Evolutionary conservation across 2,888 invertebrate genomes (phyloP).

Genomic region (Allygus modestus): DNA sequence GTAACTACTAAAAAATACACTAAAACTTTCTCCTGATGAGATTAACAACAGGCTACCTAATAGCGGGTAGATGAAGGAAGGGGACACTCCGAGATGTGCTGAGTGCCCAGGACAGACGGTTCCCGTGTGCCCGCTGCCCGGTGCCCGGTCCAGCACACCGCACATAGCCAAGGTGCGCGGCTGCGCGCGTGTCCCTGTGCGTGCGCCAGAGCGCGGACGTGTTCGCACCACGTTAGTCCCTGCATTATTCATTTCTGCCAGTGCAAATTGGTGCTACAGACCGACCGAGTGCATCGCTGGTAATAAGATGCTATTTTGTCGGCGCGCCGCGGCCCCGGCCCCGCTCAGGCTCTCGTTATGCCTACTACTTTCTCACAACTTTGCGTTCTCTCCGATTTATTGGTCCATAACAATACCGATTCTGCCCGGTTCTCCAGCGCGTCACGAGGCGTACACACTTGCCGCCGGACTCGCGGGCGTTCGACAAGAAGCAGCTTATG

Average conservation of each 20-base stretch:
- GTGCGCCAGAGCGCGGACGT: slow-evolving; percentile 31
- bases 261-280: slow-evolving; percentile 57
- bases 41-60: too few species aligned
- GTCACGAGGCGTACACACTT: neutral
- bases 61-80: too few species aligned
- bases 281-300: slow-evolving; percentile 41
- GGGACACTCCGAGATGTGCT: too few species aligned
- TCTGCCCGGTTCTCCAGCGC: neutral
- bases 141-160: too few species aligned
- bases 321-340: slow-evolving; percentile 13
- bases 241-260: slow-evolving; percentile 59
- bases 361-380: slow-evolving; percentile 57
- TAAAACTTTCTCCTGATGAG: too few species aligned
- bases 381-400: slow-evolving; percentile 47
- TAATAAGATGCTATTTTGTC: slow-evolving; percentile 60
- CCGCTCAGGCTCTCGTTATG: slow-evolving; percentile 23
- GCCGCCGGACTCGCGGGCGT: neutral
- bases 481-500: too few species aligned
- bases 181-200: neutral
- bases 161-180: too few species aligned
- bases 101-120: too few species aligned
- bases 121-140: too few species aligned
- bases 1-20: too few species aligned
- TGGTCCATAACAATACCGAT: slow-evolving; percentile 49
- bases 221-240: slow-evolving; percentile 54